Base-by-base conservation (phyloP, 2,797 vertebrate species). In the Clamator glandarius region DNA sequence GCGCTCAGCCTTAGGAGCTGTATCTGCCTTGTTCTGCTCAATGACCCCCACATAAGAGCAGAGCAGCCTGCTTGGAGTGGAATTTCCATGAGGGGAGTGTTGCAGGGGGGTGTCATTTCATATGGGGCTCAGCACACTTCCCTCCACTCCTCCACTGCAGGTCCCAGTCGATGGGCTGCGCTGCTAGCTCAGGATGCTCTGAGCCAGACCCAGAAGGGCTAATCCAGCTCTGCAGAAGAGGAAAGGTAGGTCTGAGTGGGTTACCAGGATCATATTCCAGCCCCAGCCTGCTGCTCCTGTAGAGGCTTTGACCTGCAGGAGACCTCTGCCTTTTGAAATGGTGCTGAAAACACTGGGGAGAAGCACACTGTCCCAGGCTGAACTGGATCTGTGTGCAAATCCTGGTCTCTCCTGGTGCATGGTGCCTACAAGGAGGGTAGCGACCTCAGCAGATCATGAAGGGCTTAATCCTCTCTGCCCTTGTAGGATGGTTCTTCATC, bases 121-220 rank as follows among this genome's bases (percentile, higher is more conserved):
- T 12, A 58, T 29, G 68, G 67, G 25, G 17, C 29, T 78, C 57
- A 57, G 55, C 48, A 29, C 0, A 0, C 9, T 63, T 74, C 61
- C 68, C 61, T 44, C 33, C 1, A 1, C 55, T 57, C 16, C 19
- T 73, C 21, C 48, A 48, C 2, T 10, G 2, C 10, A 33, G 28
- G 41, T 52, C 54, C 66, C 51, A 28, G 51, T 3, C 4, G 19
- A 10, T 0, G 6, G 35, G 46, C 68, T 48, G 62, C 1, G 2
- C 48, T 4, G 6, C 12, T 15, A 35, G 41, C 66, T 86, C 23
- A 2, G 20, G 69, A 14, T 64, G 84, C 87, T 75, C 66, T 7
- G 41, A 67, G 48, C 39, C 55, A 19, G 69, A n/a, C 20, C 24
- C 29, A 28, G 83, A n/a, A 58, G 59, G 31, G 63, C 31, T 23